A percentile compares a stretch with the other conserved stretches of the same genome.
Conservation (phyloP, 2,797 vertebrate species). For the Sebastiscus tertius region DNA sequence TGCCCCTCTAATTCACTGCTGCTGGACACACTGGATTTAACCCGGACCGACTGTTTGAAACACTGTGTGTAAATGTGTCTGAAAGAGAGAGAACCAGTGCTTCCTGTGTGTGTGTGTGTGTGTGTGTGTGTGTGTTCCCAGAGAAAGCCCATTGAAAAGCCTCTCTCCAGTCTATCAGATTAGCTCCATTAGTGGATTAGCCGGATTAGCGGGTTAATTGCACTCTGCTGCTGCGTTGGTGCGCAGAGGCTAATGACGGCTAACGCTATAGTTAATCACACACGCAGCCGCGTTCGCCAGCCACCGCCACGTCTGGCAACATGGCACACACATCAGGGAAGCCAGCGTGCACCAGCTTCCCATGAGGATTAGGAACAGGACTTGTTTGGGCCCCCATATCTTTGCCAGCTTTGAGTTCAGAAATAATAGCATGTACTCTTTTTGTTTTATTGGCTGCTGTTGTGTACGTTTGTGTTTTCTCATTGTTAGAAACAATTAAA, state of each 20-base stretch:
- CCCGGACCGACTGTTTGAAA: constrained; percentile 48
- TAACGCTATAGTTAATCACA: constrained; percentile 76
- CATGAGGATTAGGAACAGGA: constrained; percentile 77
- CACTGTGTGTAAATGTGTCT: constrained; percentile 54
- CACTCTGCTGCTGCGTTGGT: constrained; percentile 77
- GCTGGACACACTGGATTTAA: constrained; percentile 70
- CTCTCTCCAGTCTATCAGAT: constrained; percentile 78
- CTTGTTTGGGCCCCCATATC: constrained; percentile 54
- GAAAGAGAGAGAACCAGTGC: constrained; percentile 28
- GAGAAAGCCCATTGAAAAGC: constrained; percentile 70
- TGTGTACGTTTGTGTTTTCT: neutral
- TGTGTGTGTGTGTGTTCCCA: constrained; percentile 52
- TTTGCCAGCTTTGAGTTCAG: constrained; percentile 47
- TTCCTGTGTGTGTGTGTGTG: constrained; percentile 15
- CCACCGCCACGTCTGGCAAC: constrained; percentile 78
- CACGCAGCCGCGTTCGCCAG: constrained; percentile 75
- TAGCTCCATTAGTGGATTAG: constrained; percentile 83
- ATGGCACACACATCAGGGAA: constrained; percentile 75
- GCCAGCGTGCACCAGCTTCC: constrained; percentile 64
- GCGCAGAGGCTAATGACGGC: constrained; percentile 76
- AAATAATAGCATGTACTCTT: constrained; percentile 17
- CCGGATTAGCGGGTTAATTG: constrained; percentile 83
- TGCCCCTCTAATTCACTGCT: constrained; percentile 62
- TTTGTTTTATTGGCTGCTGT: neutral
- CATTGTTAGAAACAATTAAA: constrained; percentile 4